Base-by-base conservation (phyloP, 2,888 invertebrate species). In the Stramonita haemastoma region DNA sequence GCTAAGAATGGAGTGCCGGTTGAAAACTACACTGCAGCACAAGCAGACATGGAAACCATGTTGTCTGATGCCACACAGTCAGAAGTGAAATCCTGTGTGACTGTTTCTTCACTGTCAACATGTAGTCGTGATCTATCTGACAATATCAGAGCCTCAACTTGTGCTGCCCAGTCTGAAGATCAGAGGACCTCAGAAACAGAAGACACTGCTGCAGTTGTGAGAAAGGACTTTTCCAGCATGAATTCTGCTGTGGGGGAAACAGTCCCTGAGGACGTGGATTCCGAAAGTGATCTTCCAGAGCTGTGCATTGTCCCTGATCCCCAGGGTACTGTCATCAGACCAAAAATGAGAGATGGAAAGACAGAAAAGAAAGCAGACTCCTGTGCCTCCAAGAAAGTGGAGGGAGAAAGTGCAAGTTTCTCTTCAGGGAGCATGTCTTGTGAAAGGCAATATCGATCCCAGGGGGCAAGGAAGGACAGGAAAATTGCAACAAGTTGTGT, bases 301-400 rank as follows among this genome's bases (percentile, higher is more conserved):
- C 46, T 89, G 89, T 89, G 84, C 32, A 73, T 89, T 34, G 46
- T 89, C 6, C 60, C 89, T 15, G 89, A 89, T 26, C n/a, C 57
- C 22, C 66, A 60, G 17, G 84, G 34, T 36, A 84, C 57, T n/a
- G 46, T 81, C 5, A 66, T 81, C n/a, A 83, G 26, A 36, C 79
- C 56, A 36, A 66, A 34, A 26, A n/a, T n/a, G 29, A 66, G 26
- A 17, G 34, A 32, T 22, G 36, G 6, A 46, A 6, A 17, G 15
- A 29, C 56, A 29, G n/a, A 81, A 36, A 46, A n/a, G 26, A 86
- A 60, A 26, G 26, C 34, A n/a, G 46, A 34, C n/a, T 13, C 32
- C 5, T 66, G 5, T 22, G 11, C 34, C 0, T 60, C 60, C 34
- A 29, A n/a, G 8, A 29, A n/a, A 34, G 34, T 34, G 4, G 19